Conservation (phyloP, 2,888 invertebrate species). For the Barypeithes pellucidus region DNA sequence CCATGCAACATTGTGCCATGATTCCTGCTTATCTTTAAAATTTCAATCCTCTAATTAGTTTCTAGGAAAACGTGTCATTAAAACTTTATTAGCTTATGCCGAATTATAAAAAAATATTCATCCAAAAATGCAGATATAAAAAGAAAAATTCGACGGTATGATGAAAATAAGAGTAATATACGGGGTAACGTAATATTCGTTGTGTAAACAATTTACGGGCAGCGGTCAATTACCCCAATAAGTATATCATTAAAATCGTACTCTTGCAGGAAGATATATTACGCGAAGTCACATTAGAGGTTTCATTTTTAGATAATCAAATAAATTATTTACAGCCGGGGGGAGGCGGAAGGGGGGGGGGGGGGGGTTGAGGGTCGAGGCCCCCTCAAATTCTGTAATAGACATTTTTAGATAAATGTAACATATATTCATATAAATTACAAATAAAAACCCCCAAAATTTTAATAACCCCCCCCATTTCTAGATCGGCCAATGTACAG, state of each 20-base stretch:
- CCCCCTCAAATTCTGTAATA: too few relatives aligned
- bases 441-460: too few relatives aligned
- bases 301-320: too few relatives aligned
- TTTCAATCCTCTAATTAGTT: background rate
- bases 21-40: too few relatives aligned
- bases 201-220: constrained; percentile 13
- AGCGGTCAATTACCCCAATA: constrained; percentile 10
- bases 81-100: background rate
- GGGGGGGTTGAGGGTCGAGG: too few relatives aligned
- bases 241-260: background rate
- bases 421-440: too few relatives aligned
- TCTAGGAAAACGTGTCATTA: background rate
- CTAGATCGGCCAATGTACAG: too few relatives aligned
- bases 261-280: background rate
- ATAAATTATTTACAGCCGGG: too few relatives aligned
- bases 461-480: too few relatives aligned
- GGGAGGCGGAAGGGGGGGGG: too few relatives aligned
- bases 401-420: too few relatives aligned
- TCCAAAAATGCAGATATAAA: background rate
- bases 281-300: background rate
- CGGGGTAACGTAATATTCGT: constrained; percentile 21
- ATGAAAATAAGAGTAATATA: constrained; percentile 23
- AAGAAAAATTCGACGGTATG: constrained; percentile 15
- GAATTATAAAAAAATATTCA: constrained; percentile 23
- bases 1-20: too few relatives aligned